Base-by-base conservation (phyloP, 1,140 invertebrate genomes). In the Acromyrmex charruanus region DNA sequence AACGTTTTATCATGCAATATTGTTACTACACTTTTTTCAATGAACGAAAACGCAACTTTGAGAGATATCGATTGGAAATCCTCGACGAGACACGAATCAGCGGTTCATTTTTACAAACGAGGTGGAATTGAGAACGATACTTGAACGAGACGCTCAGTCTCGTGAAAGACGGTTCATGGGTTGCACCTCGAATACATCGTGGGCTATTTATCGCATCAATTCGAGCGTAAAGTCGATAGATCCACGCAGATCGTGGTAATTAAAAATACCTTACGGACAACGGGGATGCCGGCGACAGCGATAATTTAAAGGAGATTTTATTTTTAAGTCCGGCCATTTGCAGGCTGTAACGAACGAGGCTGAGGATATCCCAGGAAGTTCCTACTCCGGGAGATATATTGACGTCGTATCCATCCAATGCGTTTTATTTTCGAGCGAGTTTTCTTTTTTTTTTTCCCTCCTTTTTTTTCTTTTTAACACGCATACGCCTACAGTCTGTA, bases 251-350 rank as follows among this genome's bases (percentile, higher is more conserved):
- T 14, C 68, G 80, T 68, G 35, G n/a, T 63, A 84, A 84, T 84
- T 84, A 84, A 84, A 84, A 84, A 84, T 84, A 84, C 69, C 72
- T n/a, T 25, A 44, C 55, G 9, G 35, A 69, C 44, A 68, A 80
- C n/a, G n/a, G 53, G 66, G 31, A 77, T 58, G 58, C 58, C 71
- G 39, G 21, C 59, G 72, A 31, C 69, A 31, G 81, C 81, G 71
- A 25, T 82, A 72, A 82, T 82, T 82, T 82, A 72, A 82, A 72
- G 21, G 65, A 49, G 69, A 85, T 66, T 77, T 85, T 85, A 80
- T 80, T 68, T 85, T 79, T 68, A 77, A 80, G 49, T 65, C 59
- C 51, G 49, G 21, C 31, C 75, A 80, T 80, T 66, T 79, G 18
- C 51, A 61, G 49, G 35, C 74, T 25, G 44, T 49, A 80, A 77